Conservation (phyloP, 2,888 invertebrate species). For the Drosophila seclusa region DNA sequence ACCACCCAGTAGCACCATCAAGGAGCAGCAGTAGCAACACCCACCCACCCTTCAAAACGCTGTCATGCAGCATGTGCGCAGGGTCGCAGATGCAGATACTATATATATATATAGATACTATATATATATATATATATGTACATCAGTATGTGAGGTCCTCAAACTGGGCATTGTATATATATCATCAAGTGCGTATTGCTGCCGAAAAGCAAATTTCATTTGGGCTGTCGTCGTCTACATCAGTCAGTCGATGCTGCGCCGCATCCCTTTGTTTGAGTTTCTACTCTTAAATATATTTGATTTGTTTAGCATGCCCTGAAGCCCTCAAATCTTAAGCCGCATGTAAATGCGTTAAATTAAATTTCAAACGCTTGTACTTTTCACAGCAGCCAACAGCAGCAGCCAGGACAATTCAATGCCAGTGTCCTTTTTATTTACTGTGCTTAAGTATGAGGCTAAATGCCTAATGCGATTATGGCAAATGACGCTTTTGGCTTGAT, state of each 20-base stretch:
- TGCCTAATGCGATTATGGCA: slow-evolving; percentile 71
- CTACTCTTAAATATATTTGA: slow-evolving; percentile 76
- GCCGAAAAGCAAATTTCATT: slow-evolving; percentile 71
- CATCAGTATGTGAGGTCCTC: slow-evolving; percentile 2
- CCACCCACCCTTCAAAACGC: slow-evolving; percentile 12
- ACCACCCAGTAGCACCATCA: slow-evolving; percentile 5
- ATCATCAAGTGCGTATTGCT: slow-evolving; percentile 46
- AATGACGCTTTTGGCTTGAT: slow-evolving; percentile 45
- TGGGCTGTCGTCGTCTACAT: slow-evolving; percentile 36
- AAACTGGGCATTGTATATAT: slow-evolving; percentile 21
- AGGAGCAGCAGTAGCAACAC: slow-evolving; percentile 11
- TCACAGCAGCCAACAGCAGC: slow-evolving; percentile 55
- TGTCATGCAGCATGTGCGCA: slow-evolving; percentile 58
- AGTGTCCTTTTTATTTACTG: slow-evolving; percentile 42
- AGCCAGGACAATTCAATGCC: slow-evolving; percentile 41
- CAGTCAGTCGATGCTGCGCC: slow-evolving; percentile 6
- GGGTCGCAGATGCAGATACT: slow-evolving; percentile 57
- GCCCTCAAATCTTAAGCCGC: slow-evolving; percentile 75
- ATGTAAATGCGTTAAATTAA: slow-evolving; percentile 83
- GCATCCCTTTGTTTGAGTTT: slow-evolving; percentile 70
- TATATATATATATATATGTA: neutral
- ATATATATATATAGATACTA: slow-evolving; percentile 10
- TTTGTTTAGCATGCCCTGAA: slow-evolving; percentile 81
- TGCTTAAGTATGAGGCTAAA: slow-evolving; percentile 38
- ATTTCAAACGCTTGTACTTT: slow-evolving; percentile 78